Evolutionary conservation across 2,797 vertebrate species (phyloP), one percentile per base, ranked within the genome.

Genomic region (Cephalopachus bancanus): DNA sequence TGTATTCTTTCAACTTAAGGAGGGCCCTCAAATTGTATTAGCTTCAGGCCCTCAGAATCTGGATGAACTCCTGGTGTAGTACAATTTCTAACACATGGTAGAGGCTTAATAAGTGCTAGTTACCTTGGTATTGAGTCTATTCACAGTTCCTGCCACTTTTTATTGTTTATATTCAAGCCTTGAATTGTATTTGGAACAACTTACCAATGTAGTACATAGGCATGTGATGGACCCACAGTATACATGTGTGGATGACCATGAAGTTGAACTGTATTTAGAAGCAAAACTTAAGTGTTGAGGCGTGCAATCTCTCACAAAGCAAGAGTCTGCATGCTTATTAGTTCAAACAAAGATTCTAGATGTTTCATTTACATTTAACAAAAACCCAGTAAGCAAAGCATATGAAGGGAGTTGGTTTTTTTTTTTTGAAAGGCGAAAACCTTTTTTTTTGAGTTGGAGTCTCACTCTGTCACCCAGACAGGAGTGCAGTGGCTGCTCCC

Each of bases 361-460:
- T 49, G 90, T 64, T 81, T 62, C 60, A 1, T 87, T 76, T 93
- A 49, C 59, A 28, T 83, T 89, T 74, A 71, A 78, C 83, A 57
- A 83, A 67, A 51, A 81, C 30, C 14, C 55, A 26, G 84, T 62
- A 92, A 91, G 69, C 59, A 78, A 65, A 79, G 71, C 71, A 85
- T 97, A 83, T 80, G 86, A 93, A 97, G 83, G 97, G 83, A 97
- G 33, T 74, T 86, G 64, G 51, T 3, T 97, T 44, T 44, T 7
- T 44, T 44, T 44, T 44, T 98, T 96, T 97, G 69, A 15, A 85
- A 94, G 97, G 94, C 64, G 92, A 93, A 97, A 98, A 78, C 80
- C 98, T 97, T 98, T 98, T 98, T 96, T 37, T 37, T 37, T 37
- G 37, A 37, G 37, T 37, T 37, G 37, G 37, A 37, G 37, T 37